Evolutionary conservation across 2,888 invertebrate species (phyloP), one percentile per base, ranked within the genome.

Genomic region (Chrysolina haemoptera): DNA sequence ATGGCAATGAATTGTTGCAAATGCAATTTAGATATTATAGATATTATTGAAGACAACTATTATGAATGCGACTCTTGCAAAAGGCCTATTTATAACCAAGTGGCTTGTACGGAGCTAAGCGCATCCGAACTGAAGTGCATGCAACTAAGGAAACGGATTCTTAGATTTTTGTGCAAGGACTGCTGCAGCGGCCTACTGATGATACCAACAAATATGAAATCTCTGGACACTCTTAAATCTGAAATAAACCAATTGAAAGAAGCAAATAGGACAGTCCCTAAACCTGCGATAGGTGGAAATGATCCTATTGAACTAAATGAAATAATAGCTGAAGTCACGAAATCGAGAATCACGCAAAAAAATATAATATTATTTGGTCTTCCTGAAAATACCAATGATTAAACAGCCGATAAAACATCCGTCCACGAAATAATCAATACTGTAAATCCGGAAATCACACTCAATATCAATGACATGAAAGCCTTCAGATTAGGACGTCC

Each of bases 91-190:
- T 20, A 53, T 12, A 53, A 53, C 14, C 53, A 53, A 4, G 6
- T 53, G 18, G 12, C 8, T 18, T 53, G 20, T 12, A 20, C 53
- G 20, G 53, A 53, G 18, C 53, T 53, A 14, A 50, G 50, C 50
- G 50, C 50, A 9, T 50, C 50, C n/a, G 50, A 50, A 50, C n/a
- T 50, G 50, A 50, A 50, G 50, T 50, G 50, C 50, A 50, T 50
- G 50, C 9, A 9, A 50, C 50, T 50, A 14, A 50, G 4, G 18
- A 18, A 53, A 20, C 53, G 20, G 9, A 18, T 20, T 5, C 12
- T 53, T 6, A 18, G 53, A 20, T 53, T 20, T 20, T 18, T 53
- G 20, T 18, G 53, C 53, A 53, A 53, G 9, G 53, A 53, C 11
- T 53, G 53, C 20, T 53, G 20, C 20, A 53, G 18, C 9, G 53